These are phyloP conservation scores for Steromphala cineraria DNA, from an alignment of 2,888 invertebrate genomes.

Conservation along the genomic window DNA sequence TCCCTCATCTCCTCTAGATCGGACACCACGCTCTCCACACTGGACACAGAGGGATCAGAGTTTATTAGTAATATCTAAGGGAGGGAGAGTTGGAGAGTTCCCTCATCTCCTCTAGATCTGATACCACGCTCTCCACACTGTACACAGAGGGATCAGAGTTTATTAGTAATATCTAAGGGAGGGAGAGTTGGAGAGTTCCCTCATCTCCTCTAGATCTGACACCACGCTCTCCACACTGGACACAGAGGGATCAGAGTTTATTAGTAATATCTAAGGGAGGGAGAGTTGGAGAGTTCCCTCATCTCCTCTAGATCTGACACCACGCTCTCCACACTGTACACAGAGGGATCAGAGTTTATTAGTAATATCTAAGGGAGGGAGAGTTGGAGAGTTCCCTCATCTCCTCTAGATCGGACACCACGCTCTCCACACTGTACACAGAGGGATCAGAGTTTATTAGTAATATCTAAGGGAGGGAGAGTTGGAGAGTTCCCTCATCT, in stretches of 20 bases:
- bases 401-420: slow-evolving; percentile 43
- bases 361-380: not conserved
- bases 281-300: slow-evolving; percentile 34
- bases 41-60: slow-evolving; percentile 5
- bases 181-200: slow-evolving; percentile 34
- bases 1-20: slow-evolving; percentile 46
- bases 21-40: slow-evolving; percentile 44
- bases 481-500: slow-evolving; percentile 43
- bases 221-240: slow-evolving; percentile 46
- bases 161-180: too few species aligned
- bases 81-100: slow-evolving; percentile 34
- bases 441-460: too few species aligned
- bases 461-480: not conserved
- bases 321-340: slow-evolving; percentile 44
- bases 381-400: slow-evolving; percentile 39
- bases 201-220: slow-evolving; percentile 45
- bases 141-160: not conserved
- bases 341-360: too few species aligned
- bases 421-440: slow-evolving; percentile 42
- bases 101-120: slow-evolving; percentile 44
- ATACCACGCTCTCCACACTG: slow-evolving; percentile 46
- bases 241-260: not conserved
- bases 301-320: slow-evolving; percentile 45
- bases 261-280: too few species aligned
- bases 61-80: too few species aligned